Evolutionary conservation across 2,113 vertebrate species (phyloP).

Genomic region (Ammospiza nelsoni): DNA sequence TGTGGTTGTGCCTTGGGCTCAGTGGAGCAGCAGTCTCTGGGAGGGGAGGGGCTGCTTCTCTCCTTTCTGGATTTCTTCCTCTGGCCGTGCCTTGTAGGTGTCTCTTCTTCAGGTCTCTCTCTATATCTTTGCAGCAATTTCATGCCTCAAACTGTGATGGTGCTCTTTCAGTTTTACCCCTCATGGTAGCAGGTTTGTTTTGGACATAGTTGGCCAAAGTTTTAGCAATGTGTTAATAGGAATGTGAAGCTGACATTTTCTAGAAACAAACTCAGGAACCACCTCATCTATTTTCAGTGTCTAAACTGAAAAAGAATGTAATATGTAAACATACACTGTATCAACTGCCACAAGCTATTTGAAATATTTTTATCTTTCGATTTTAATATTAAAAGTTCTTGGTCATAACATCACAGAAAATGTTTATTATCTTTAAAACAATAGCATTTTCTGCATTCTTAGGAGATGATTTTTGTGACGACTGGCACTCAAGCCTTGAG

Average conservation of each 20-base stretch:
- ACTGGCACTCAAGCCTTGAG: background rate
- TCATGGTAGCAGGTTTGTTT: background rate
- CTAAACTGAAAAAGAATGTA: slow-evolving; percentile 5
- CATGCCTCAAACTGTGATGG: background rate
- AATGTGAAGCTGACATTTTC: slow-evolving; percentile 10
- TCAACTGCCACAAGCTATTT: background rate
- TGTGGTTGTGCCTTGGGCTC: background rate
- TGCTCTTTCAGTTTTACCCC: background rate
- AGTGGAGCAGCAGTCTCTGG: background rate
- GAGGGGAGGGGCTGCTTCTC: background rate
- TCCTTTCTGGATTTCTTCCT: background rate
- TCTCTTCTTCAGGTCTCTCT: background rate
- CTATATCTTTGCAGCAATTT: background rate
- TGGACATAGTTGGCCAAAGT: background rate
- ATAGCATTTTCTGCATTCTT: slow-evolving; percentile 32
- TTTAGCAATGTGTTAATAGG: slow-evolving; percentile 3
- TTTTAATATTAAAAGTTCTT: slow-evolving; percentile 3
- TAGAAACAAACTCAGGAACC: slow-evolving; percentile 36
- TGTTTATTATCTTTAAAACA: background rate
- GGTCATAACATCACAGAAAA: background rate
- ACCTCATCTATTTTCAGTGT: slow-evolving; percentile 20
- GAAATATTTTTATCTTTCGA: background rate
- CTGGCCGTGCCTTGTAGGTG: background rate
- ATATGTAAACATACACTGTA: background rate
- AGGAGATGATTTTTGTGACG: background rate